phyloP scores from a whole-genome alignment of 2,888 invertebrate genomes.

The Pteria penguin region DNA sequence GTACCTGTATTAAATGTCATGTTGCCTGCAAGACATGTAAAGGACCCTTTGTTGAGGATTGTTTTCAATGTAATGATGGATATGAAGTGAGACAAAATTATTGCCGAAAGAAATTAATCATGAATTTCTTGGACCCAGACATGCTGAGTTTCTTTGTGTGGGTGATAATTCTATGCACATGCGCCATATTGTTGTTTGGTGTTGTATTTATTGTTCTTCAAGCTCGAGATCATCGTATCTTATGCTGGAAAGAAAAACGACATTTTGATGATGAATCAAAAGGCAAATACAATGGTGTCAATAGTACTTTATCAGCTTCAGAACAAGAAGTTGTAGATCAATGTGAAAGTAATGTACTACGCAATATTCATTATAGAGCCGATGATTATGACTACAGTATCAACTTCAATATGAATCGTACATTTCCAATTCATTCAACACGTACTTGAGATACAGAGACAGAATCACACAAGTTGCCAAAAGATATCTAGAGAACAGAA shows the following conservation, averaged over 20 bases:
- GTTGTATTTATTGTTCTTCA: constrained; percentile 71
- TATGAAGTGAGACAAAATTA: constrained; percentile 57
- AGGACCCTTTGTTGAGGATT: constrained; percentile 63
- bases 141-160: constrained; percentile 72
- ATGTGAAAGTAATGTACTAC: constrained; percentile 12
- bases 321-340: constrained; percentile 49
- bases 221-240: constrained; percentile 64
- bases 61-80: constrained; percentile 68
- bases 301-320: constrained; percentile 50
- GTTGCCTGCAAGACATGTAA: constrained; percentile 71
- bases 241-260: constrained; percentile 70
- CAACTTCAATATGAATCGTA: neutral
- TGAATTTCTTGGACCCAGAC: constrained; percentile 72
- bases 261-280: constrained; percentile 56
- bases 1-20: constrained; percentile 68
- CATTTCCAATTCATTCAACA: neutral
- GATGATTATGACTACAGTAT: constrained; percentile 16
- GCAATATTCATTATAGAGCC: constrained; percentile 21
- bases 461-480: no score
- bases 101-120: constrained; percentile 69
- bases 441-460: neutral
- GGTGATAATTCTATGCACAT: constrained; percentile 73
- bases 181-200: constrained; percentile 69
- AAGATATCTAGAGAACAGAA: no score
- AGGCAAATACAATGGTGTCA: constrained; percentile 67